Percentiles rank a stretch among this genome's conserved stretches.
Conservation (phyloP, 1,140 invertebrate genomes). For the Carposina sasakii region DNA sequence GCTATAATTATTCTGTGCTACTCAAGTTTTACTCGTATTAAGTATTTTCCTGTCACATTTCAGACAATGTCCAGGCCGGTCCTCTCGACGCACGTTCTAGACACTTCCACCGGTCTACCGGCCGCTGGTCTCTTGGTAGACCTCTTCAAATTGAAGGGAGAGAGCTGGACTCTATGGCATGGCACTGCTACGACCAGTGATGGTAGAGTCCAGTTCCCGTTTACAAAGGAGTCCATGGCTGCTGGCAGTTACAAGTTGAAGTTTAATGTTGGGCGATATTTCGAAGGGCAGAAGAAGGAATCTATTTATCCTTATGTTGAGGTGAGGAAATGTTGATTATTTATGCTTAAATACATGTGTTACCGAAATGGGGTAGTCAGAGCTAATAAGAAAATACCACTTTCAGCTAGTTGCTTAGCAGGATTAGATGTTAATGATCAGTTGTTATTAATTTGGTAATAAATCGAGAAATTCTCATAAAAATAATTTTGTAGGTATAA, state of each 20-base stretch:
- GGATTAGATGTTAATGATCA: no score
- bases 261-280: conserved; percentile 84
- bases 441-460: no score
- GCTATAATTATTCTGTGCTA: no score
- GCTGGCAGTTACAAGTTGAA: conserved; percentile 82
- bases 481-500: no score
- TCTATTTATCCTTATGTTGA: conserved; percentile 85
- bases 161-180: conserved; percentile 75
- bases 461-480: no score
- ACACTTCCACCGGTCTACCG: conserved; percentile 78
- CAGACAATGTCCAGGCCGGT: conserved; percentile 55
- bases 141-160: conserved; percentile 77
- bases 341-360: no score
- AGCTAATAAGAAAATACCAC: no score
- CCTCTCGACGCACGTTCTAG: conserved; percentile 79
- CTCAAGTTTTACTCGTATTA: no score
- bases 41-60: no score
- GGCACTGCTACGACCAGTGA: conserved; percentile 77
- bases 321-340: conserved; percentile 67
- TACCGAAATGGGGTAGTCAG: no score
- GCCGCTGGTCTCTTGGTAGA: conserved; percentile 75
- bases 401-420: no score
- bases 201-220: conserved; percentile 78
- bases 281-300: conserved; percentile 73
- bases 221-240: conserved; percentile 75